Percentiles rank a stretch among this genome's conserved stretches.
phyloP scores from a whole-genome alignment of 2,888 invertebrate genomes.

The Cryptocheilus praepositus region DNA sequence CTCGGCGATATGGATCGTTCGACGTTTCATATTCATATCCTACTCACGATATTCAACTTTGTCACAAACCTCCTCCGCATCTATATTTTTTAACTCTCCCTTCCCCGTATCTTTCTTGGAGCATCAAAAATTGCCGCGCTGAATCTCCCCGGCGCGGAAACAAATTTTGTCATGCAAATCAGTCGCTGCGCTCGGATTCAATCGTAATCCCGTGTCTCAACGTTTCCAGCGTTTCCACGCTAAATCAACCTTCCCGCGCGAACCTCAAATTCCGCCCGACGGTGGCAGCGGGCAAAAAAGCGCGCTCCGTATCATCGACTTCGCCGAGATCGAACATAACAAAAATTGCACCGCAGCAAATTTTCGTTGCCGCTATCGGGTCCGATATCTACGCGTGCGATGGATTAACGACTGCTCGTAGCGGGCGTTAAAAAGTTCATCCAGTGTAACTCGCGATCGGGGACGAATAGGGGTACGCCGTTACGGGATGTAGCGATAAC shows the following conservation, averaged over 20 bases:
- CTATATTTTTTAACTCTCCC: too few species aligned
- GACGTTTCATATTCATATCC: too few species aligned
- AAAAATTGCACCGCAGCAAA: too few species aligned
- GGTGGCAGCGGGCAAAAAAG: constrained; percentile 11
- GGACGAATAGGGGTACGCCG: constrained; percentile 16
- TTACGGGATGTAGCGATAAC: constrained; percentile 47
- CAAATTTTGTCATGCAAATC: too few species aligned
- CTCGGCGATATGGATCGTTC: background rate
- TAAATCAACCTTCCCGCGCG: constrained; percentile 10
- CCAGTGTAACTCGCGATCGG: constrained; percentile 42
- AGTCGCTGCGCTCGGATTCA: too few species aligned
- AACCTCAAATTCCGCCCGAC: constrained; percentile 15
- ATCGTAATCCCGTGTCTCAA: too few species aligned
- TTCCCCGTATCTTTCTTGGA: too few species aligned
- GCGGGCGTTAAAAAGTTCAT: constrained; percentile 50
- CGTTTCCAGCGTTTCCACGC: constrained; percentile 10
- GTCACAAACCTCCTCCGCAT: too few species aligned
- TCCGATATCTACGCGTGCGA: constrained; percentile 10
- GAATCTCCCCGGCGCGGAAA: too few species aligned
- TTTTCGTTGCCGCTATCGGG: constrained; percentile 11
- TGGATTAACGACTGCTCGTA: constrained; percentile 34
- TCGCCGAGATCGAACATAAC: too few species aligned
- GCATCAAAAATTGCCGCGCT: too few species aligned
- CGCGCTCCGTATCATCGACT: background rate
- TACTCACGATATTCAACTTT: too few species aligned